Percentiles rank a stretch among this genome's conserved stretches.
Evolutionary conservation across 1,140 invertebrate species (phyloP).

Genomic region (Drosophila erecta): DNA sequence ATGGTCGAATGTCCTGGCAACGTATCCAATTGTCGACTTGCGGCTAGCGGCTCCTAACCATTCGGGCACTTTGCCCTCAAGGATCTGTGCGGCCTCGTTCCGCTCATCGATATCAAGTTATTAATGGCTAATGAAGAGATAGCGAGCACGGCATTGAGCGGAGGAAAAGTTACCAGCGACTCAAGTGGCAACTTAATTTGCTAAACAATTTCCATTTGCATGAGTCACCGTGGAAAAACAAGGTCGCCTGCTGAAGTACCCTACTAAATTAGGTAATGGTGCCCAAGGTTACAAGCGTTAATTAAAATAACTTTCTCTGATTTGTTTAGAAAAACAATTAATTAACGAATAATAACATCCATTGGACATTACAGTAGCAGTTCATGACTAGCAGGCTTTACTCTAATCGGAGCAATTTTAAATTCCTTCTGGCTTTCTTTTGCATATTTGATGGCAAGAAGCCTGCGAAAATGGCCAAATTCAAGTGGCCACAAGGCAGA

Average conservation of each 20-base stretch:
- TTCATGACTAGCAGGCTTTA: too few relatives aligned
- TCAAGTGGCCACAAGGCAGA: conserved; percentile 2
- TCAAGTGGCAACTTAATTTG: conserved; percentile 79
- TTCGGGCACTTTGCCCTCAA: conserved; percentile 11
- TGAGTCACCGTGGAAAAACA: conserved; percentile 21
- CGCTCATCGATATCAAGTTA: conserved; percentile 78
- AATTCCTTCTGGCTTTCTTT: background rate
- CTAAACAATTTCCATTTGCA: conserved; percentile 68
- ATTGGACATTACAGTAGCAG: too few relatives aligned
- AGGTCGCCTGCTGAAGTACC: conserved; percentile 11
- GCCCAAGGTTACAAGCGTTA: too few relatives aligned
- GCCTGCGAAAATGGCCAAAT: background rate
- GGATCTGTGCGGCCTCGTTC: conserved; percentile 12
- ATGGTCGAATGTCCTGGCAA: conserved; percentile 34
- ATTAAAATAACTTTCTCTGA: background rate
- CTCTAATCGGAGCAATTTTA: background rate
- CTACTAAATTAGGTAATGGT: background rate
- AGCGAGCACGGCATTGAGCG: conserved; percentile 5
- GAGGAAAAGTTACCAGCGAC: conserved; percentile 47
- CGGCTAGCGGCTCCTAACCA: conserved; percentile 25
- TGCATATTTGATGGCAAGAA: background rate
- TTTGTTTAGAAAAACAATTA: too few relatives aligned
- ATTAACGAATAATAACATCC: too few relatives aligned
- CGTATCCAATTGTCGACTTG: conserved; percentile 41
- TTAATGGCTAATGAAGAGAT: conserved; percentile 77